Percentiles rank a stretch among this genome's conserved stretches.
phyloP scores from a whole-genome alignment of 2,888 invertebrate species.

The Nomada ferruginata region DNA sequence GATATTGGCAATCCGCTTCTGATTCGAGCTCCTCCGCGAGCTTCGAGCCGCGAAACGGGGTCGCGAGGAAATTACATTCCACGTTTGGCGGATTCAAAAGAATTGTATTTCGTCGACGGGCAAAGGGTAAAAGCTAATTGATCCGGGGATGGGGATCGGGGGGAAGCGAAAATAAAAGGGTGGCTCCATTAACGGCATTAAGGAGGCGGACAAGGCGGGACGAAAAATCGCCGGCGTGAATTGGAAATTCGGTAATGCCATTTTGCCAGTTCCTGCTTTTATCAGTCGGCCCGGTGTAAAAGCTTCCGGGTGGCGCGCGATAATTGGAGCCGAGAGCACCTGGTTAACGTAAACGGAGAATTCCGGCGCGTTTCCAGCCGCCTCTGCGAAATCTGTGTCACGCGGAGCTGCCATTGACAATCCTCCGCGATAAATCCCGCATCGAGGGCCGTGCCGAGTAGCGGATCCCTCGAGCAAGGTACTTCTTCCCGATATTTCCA shows the following conservation, averaged over 20 bases:
- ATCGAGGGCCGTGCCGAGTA: neutral
- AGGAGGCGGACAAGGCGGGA: too few relatives aligned
- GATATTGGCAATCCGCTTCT: constrained; percentile 5
- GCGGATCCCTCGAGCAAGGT: constrained; percentile 5
- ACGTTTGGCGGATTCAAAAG: neutral
- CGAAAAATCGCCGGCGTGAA: neutral
- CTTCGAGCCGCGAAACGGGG: neutral
- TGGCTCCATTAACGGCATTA: constrained; percentile 12
- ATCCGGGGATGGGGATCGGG: neutral
- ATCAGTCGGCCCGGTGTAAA: constrained; percentile 13
- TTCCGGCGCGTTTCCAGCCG: neutral
- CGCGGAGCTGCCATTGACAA: constrained; percentile 21
- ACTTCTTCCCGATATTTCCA: constrained; percentile 8
- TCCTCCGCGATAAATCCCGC: constrained; percentile 36
- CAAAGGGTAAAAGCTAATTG: neutral
- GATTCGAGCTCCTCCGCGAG: neutral
- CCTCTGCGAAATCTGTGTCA: constrained; percentile 17
- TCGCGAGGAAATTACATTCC: neutral
- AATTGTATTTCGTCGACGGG: too few relatives aligned
- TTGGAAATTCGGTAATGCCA: constrained; percentile 36
- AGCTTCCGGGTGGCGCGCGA: constrained; percentile 15
- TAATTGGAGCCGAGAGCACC: constrained; percentile 45
- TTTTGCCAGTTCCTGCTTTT: constrained; percentile 20
- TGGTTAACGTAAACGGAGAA: constrained; percentile 18
- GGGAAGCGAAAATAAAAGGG: neutral